These are phyloP conservation scores for Mirza zaza DNA, from an alignment of 2,113 vertebrate genomes.

Conservation along the genomic window DNA sequence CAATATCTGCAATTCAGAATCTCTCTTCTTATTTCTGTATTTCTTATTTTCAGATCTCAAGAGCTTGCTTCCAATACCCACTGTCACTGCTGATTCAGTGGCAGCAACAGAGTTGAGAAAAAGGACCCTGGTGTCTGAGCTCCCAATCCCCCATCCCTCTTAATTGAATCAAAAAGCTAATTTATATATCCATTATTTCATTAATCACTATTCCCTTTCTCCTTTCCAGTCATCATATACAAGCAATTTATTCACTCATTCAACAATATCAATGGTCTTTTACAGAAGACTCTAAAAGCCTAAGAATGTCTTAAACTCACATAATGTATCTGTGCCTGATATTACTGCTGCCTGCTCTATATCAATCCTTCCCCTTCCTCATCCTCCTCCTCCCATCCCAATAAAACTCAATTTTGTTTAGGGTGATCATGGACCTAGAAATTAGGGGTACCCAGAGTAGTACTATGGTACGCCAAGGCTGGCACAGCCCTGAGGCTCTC, in stretches of 20 bases:
- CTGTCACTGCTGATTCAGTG: neutral
- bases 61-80: neutral
- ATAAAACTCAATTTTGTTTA: constrained; percentile 7
- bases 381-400: neutral
- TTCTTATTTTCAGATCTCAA: neutral
- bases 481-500: neutral
- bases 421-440: neutral
- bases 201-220: constrained; percentile 6
- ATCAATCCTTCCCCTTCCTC: neutral
- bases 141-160: neutral
- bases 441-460: neutral
- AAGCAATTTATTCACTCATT: neutral
- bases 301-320: neutral
- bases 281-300: neutral
- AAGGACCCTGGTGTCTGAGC: neutral
- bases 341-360: neutral
- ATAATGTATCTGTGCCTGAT: neutral
- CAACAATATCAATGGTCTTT: neutral
- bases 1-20: neutral
- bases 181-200: neutral
- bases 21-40: neutral
- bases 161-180: neutral
- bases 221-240: neutral
- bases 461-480: neutral
- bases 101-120: neutral